Conservation (phyloP, 2,797 vertebrate genomes). For the Bucorvus abyssinicus region DNA sequence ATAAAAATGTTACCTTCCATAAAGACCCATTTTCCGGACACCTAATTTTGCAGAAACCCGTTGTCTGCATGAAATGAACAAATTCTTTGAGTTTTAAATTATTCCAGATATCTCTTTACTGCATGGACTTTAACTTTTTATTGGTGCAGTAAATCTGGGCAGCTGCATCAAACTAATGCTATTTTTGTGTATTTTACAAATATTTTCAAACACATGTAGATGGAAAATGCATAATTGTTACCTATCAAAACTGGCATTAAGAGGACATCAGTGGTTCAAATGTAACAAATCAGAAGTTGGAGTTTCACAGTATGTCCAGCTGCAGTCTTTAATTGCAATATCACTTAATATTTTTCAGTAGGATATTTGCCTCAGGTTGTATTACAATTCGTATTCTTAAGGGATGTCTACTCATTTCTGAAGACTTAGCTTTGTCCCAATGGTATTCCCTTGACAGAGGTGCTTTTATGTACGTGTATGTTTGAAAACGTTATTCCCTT, state of each 20-base stretch:
- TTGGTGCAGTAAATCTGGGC: neutral
- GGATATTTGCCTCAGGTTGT: neutral
- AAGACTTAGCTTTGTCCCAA: neutral
- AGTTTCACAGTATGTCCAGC: neutral
- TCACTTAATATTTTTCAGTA: neutral
- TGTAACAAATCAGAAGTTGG: neutral
- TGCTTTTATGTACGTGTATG: neutral
- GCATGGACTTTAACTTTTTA: neutral
- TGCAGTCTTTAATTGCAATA: neutral
- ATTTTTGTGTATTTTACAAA: neutral
- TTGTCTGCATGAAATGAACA: neutral
- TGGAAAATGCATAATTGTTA: neutral
- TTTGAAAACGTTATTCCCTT: neutral
- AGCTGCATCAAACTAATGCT: neutral
- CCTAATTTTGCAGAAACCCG: neutral
- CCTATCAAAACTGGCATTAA: neutral
- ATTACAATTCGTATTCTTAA: neutral
- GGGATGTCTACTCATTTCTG: neutral
- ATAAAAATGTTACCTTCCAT: neutral
- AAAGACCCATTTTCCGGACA: neutral
- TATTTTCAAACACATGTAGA: neutral
- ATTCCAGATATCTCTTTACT: neutral
- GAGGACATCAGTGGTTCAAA: neutral
- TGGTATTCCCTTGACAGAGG: neutral
- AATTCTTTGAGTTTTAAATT: neutral